Base-by-base conservation (phyloP, 2,797 vertebrate genomes). In the Arnoldichthys spilopterus region DNA sequence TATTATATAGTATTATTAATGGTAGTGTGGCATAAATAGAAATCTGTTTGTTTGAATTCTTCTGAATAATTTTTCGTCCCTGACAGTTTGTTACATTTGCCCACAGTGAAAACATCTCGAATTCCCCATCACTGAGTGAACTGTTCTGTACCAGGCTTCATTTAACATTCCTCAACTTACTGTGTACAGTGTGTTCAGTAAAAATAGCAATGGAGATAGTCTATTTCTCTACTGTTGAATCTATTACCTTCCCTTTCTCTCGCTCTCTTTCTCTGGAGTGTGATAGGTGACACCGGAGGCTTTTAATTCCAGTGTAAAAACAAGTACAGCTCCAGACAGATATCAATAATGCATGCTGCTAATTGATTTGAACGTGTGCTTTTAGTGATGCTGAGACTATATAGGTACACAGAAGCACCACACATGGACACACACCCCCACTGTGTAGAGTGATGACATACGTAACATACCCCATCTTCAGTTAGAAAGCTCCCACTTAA, bases 241-340 rank as follows among this genome's bases (percentile, higher is more conserved):
- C 32, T 34, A n/a, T 12, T 26, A 26, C 8, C 74, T 56, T 63
- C 72, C 64, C 58, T 64, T 72, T 56, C 75, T 30, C 24, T 43
- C 24, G 26, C 66, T 63, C 59, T 62, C 24, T 30, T 13, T 59
- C 24, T 59, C 24, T 30, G 26, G 82, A 83, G 88, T 87, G 87
- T 26, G 91, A 89, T 81, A 93, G 85, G 81, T 84, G 92, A 94
- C 92, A 93, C 92, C 92, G 89, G 92, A 92, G 92, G 91, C 93
- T 94, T 94, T 94, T 94, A 93, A 94, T 94, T 93, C 89, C 88
- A 92, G 90, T 93, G 91, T 93, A 94, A 93, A 94, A 90, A 94
- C 91, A 93, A 92, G 93, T 91, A 92, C 91, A 89, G 90, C 87
- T 87, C 90, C 92, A 94, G 94, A 93, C 93, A 89, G 87, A 77